phyloP scores from a whole-genome alignment of 2,888 invertebrate species.

The Aethes cnicana region DNA sequence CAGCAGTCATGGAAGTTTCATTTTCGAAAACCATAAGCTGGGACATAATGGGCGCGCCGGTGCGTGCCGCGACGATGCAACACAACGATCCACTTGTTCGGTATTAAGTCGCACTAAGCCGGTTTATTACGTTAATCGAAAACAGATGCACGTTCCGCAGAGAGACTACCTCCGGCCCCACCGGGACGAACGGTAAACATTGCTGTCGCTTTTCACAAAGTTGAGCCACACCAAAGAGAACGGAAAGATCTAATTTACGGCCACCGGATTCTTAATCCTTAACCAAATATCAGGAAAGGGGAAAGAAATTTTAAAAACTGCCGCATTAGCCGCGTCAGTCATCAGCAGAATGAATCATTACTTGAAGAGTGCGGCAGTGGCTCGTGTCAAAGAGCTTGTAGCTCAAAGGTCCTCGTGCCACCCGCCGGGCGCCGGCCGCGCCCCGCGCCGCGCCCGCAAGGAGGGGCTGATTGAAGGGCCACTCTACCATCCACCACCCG shows the following conservation, averaged over 20 bases:
- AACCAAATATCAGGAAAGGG: slow-evolving; percentile 63
- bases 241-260: slow-evolving; percentile 53
- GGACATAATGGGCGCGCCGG: slow-evolving; percentile 53
- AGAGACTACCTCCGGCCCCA: slow-evolving; percentile 11
- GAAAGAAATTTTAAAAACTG: slow-evolving; percentile 46
- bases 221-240: slow-evolving; percentile 38
- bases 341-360: slow-evolving; percentile 82
- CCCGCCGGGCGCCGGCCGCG: slow-evolving; percentile 43
- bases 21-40: slow-evolving; percentile 56
- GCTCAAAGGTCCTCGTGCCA: slow-evolving; percentile 76
- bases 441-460: slow-evolving; percentile 62
- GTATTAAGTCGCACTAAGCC: slow-evolving; percentile 45
- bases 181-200: slow-evolving; percentile 33
- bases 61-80: slow-evolving; percentile 39
- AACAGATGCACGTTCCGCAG: slow-evolving; percentile 38
- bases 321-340: slow-evolving; percentile 79
- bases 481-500: slow-evolving; percentile 79
- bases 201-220: slow-evolving; percentile 32
- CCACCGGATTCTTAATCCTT: slow-evolving; percentile 59
- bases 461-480: slow-evolving; percentile 81
- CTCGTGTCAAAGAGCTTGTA: slow-evolving; percentile 80
- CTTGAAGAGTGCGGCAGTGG: slow-evolving; percentile 81
- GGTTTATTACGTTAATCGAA: slow-evolving; percentile 47
- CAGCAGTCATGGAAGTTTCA: slow-evolving; percentile 43
- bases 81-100: slow-evolving; percentile 42